A percentile compares a stretch with the other conserved stretches of the same genome.
Conservation (phyloP, 92 coral and sea anemone species). For the Actinostola sp. region DNA sequence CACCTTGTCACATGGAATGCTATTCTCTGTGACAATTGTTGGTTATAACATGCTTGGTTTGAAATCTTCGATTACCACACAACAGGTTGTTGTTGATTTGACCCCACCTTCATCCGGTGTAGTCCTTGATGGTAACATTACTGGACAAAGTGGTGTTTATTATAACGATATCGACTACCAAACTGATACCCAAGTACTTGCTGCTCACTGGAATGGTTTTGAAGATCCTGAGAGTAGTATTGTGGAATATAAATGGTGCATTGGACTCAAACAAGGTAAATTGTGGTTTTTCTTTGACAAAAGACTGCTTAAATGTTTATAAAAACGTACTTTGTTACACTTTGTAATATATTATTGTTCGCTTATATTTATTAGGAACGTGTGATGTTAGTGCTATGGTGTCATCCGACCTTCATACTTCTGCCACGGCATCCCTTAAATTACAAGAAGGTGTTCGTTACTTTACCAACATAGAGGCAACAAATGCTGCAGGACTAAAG, state of each 20-base stretch:
- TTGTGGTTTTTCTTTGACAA: background rate
- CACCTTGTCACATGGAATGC: slow-evolving; percentile 67
- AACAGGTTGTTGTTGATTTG: slow-evolving; percentile 92
- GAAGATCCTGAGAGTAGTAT: slow-evolving; percentile 80
- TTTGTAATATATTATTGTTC: background rate
- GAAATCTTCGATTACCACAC: slow-evolving; percentile 76
- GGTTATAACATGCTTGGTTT: slow-evolving; percentile 89
- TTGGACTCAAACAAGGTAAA: slow-evolving; percentile 85
- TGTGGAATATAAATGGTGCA: slow-evolving; percentile 79
- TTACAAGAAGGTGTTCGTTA: slow-evolving; percentile 71
- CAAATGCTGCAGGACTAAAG: slow-evolving; percentile 87
- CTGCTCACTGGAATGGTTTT: slow-evolving; percentile 89
- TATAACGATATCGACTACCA: slow-evolving; percentile 73
- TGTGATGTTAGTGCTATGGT: slow-evolving; percentile 70
- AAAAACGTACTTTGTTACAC: background rate
- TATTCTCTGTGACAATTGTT: slow-evolving; percentile 74
- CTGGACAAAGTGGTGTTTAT: slow-evolving; percentile 18
- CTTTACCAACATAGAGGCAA: slow-evolving; percentile 85
- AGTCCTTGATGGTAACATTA: slow-evolving; percentile 82
- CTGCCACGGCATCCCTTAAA: slow-evolving; percentile 19
- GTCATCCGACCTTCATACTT: slow-evolving; percentile 58
- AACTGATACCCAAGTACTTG: slow-evolving; percentile 30
- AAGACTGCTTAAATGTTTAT: background rate
- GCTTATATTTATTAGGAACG: slow-evolving; percentile 43
- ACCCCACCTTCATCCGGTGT: slow-evolving; percentile 82